Base-by-base conservation (phyloP, 2,888 invertebrate genomes). In the Macrosoma leucophasiata region DNA sequence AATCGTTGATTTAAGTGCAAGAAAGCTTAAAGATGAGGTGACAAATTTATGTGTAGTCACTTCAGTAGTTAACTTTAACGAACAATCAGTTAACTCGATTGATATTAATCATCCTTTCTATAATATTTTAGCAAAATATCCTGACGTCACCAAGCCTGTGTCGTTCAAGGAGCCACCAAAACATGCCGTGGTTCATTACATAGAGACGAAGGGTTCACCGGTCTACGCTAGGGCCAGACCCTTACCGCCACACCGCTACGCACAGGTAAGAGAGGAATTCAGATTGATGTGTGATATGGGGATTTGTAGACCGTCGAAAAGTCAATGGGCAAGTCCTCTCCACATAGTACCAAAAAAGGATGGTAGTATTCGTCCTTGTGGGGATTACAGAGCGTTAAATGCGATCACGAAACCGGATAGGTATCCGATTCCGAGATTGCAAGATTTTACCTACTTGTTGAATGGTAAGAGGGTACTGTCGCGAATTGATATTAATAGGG, bases 301-400 rank as follows among this genome's bases (percentile, higher is more conserved):
- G 3, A 42, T 47, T 8, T 47, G 43, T 10, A 18, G 26, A 12
- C 39, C 47, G 5, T 36, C 38, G 1, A 43, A 41, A 8, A 45
- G 43, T 15, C 39, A 33, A 2, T 48, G 46, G 46, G 42, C 12
- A 32, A 39, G 43, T 17, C 50, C 44, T 1, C 35, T 76, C 8
- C 49, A 50, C 15, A 35, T 50, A 0, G 55, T 48, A 1, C 37
- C 27, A 20, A 65, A 59, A 18, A 48, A 52, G 10, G 35, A 53
- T 9, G 49, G 49, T 1, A 17, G 24, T 1, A n/a, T 52, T 24
- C 43, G 48, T 4, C 30, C 28, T 7, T 66, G 68, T 33, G 68
- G 68, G 1, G 46, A 42, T 23, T 42, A 46, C 23, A 15, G 36
- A 21, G 4, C 23, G 4, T 12, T 43, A 11, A 43, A 43, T n/a